Base-by-base conservation (phyloP, 2,113 vertebrate genomes). In the Mastomys coucha region DNA sequence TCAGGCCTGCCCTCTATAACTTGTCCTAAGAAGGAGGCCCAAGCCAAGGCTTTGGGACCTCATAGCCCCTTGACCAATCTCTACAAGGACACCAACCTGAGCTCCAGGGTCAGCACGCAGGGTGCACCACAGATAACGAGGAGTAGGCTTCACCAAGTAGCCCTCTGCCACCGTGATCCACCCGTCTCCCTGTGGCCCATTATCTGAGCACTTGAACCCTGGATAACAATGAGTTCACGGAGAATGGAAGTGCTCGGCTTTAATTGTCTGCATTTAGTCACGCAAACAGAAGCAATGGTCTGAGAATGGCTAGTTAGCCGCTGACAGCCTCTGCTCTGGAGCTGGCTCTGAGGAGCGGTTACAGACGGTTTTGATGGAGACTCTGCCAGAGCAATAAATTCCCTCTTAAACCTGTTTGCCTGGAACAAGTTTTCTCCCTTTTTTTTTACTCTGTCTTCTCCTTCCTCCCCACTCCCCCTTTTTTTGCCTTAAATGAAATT, bases 221-320 rank as follows among this genome's bases (percentile, higher is more conserved):
- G 99, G 99, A 99, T 99, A 99, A 99, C 99, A 99, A 99, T 99
- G 99, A 99, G 99, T 99, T 99, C 99, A 99, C 98, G 99, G 99
- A 99, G 99, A 99, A 99, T 99, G 99, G 99, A 99, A 99, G 99
- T 99, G 99, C 99, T 99, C 98, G 98, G 99, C 99, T 99, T 99
- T 99, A 99, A 99, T 99, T 99, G 99, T 99, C 99, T 99, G 99
- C 99, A 99, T 99, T 99, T 99, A 99, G 99, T 99, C 99, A 99
- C 99, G 99, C 99, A 99, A 99, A 99, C 99, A 99, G 99, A 99
- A 99, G 99, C 99, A 99, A 99, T 99, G 99, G 99, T 99, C 99
- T 99, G 99, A 99, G 99, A 99, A 99, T 99, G 99, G 99, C 99
- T 99, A 99, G 99, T 97, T 99, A 99, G 99, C 99, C 98, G 98